Base-by-base conservation (phyloP, 2,888 invertebrate species). In the Cheilosia pagana region DNA sequence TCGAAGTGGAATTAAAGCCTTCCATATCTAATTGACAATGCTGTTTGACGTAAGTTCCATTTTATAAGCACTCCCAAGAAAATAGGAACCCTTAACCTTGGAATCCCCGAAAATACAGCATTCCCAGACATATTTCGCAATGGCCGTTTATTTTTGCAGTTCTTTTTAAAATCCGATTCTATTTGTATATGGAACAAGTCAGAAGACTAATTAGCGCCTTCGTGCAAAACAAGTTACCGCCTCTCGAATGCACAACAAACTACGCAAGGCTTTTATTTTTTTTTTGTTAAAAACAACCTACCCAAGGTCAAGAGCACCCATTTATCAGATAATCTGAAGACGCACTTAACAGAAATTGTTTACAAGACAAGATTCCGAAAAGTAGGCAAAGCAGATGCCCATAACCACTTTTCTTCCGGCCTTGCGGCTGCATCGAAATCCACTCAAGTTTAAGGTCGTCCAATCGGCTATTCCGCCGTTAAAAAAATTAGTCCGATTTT, bases 301-400 rank as follows among this genome's bases (percentile, higher is more conserved):
- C 3, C 39, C 63, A 79, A 78, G 78, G 83, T 78, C 83, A 83
- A 79, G 83, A 74, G 59, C 83, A 63, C 50, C 28, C n/a, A 25
- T 50, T 63, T 50, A 50, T 41, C 31, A 31, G 35, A 65, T 65
- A 79, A 48, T 45, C 23, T 31, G 1, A 41, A 53, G 14, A 16
- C 39, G 12, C 28, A 0, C 5, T 21, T 10, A n/a, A 57, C 6
- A 16, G 6, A 45, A 55, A 35, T 12, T 8, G n/a, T 25, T 45
- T 3, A 21, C 31, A 8, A 57, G 1, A 16, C 23, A n/a, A n/a
- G 1, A 5, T 1, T 21, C 12, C 16, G 45, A 43, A 68, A 31
- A 45, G 4, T 48, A 1, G 10, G 35, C 35, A 35, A 21, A 48
- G 10, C 12, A 60, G 3, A 55, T 12, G 8, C 7, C 28, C 35